These are phyloP conservation scores for Paramormyrops hopkinsi DNA, from an alignment of 2,797 vertebrate species.

Conservation along the genomic window DNA sequence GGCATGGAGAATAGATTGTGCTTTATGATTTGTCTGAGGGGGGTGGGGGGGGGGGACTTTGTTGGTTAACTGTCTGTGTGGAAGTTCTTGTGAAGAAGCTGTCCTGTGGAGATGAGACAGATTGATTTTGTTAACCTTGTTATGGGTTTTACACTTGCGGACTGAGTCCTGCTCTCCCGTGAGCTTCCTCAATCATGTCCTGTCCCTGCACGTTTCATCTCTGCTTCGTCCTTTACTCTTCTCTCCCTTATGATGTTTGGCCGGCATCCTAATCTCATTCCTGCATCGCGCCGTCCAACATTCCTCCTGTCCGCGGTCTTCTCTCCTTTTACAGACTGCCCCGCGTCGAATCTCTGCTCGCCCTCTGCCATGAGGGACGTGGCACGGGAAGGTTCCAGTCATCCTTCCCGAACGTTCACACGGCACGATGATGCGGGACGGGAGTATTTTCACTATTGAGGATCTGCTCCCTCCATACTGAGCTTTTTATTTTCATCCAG, in stretches of 20 bases:
- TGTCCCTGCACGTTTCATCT: neutral
- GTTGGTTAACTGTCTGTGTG: neutral
- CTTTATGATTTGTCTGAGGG: neutral
- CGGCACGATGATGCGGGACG: neutral
- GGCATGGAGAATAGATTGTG: neutral
- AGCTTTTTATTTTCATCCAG: neutral
- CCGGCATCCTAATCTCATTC: conserved; percentile 40
- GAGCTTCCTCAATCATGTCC: neutral
- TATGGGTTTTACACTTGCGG: neutral
- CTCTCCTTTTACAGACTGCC: conserved; percentile 69
- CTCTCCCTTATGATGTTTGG: conserved; percentile 32
- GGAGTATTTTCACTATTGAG: neutral
- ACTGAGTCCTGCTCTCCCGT: neutral
- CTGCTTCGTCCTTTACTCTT: neutral
- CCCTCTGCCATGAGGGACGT: conserved; percentile 34
- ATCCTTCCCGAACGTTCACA: conserved; percentile 1
- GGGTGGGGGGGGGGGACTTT: neutral
- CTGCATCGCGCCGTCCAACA: conserved; percentile 47
- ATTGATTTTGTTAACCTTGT: neutral
- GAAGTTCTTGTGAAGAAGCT: neutral
- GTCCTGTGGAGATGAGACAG: neutral
- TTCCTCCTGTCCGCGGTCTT: conserved; percentile 44
- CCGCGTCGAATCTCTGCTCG: conserved; percentile 54
- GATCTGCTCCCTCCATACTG: neutral
- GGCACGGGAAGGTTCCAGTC: conserved; percentile 32